Base-by-base conservation (phyloP, 2,797 vertebrate species). In the Typhlichthys subterraneus region DNA sequence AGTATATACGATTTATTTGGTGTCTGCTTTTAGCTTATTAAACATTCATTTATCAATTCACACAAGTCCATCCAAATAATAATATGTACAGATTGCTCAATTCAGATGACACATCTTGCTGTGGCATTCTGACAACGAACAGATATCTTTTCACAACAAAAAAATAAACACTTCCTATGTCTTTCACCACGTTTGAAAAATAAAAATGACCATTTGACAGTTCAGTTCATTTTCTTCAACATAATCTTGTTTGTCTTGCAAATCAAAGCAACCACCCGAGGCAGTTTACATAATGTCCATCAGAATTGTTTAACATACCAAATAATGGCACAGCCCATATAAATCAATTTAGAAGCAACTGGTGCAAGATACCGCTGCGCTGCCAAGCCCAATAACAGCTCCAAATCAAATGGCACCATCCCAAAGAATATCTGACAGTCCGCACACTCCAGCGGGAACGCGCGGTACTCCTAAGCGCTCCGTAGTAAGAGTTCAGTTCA, bases 1-100 rank as follows among this genome's bases (percentile, higher is more conserved):
- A 83, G 67, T 61, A 66, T 48, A 47, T 52, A 17, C 70, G 33
- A 82, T 91, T 91, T 90, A 90, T 92, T 92, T 91, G 87, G 86
- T 87, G 77, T 87, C 81, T 86, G 85, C 84, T 85, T 84, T 83
- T 60, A 75, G 61, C 82, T 89, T 90, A 79, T 83, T 80, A 65
- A 86, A 79, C 71, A 82, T 61, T 70, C 23, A 80, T 45, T 75
- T 51, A 84, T 69, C 52, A 84, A 84, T 73, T 72, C 49, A 82
- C 75, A 70, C 45, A 57, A 5, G 50, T 67, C 14, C n/a, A 11
- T 23, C 6, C 23, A 23, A 23, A 23, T 23, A 23, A 23, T 23
- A 1, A 2, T 85, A 88, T 89, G 46, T 90, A 90, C 89, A 90
- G 66, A 71, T 52, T 15, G 45, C 57, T 53, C 19, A 51, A 62